These are phyloP conservation scores for Psettodes erumei DNA, from an alignment of 2,113 vertebrate species.

Conservation along the genomic window DNA sequence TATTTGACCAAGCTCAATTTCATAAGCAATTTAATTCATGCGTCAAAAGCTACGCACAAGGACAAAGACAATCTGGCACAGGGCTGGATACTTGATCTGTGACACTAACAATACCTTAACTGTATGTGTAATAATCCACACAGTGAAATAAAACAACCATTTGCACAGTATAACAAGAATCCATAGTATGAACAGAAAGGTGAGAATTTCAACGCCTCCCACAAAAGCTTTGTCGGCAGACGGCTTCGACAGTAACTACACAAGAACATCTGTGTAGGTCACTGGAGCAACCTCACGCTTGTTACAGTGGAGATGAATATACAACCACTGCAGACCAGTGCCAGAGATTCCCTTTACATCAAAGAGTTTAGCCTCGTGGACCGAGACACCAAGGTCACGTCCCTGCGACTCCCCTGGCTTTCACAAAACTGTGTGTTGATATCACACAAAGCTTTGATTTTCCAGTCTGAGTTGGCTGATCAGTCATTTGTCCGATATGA, in stretches of 20 bases:
- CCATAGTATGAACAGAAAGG: neutral
- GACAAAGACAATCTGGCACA: too few species aligned
- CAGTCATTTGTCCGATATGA: conserved; percentile 19
- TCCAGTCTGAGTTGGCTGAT: conserved; percentile 24
- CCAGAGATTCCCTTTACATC: neutral
- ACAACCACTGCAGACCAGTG: neutral
- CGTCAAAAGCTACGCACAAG: too few species aligned
- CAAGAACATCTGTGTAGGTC: neutral
- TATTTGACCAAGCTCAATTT: too few species aligned
- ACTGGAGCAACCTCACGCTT: neutral
- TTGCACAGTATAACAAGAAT: too few species aligned
- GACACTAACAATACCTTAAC: too few species aligned
- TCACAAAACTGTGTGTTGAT: conserved; percentile 34
- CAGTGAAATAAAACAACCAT: too few species aligned
- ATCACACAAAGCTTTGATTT: conserved; percentile 17
- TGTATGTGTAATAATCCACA: too few species aligned
- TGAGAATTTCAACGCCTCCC: neutral
- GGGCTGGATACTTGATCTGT: too few species aligned
- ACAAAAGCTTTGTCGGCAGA: neutral
- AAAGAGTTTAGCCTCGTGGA: neutral
- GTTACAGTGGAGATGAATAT: neutral
- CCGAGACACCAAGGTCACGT: neutral
- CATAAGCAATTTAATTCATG: too few species aligned
- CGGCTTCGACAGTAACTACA: neutral
- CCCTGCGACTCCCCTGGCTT: neutral